These are phyloP conservation scores for Zonitis immaculata DNA, from an alignment of 2,888 invertebrate genomes.

Conservation along the genomic window DNA sequence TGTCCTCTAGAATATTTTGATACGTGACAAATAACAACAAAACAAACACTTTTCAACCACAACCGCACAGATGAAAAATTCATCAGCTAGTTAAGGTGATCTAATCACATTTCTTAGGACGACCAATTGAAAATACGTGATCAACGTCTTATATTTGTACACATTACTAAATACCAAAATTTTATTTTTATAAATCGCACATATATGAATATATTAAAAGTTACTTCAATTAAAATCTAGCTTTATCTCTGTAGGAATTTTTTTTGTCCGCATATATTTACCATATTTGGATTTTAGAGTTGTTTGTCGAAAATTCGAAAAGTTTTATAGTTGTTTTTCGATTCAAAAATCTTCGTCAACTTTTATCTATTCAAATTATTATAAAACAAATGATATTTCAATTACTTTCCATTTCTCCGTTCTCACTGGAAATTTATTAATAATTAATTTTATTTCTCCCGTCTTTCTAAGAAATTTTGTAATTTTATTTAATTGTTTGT, in stretches of 20 bases:
- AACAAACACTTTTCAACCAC: not conserved
- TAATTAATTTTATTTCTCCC: too few relatives aligned
- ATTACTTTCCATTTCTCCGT: not conserved
- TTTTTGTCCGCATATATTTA: not conserved
- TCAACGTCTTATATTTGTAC: not conserved
- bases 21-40: not conserved
- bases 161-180: too few relatives aligned
- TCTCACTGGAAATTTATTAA: not conserved
- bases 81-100: slow-evolving; percentile 1
- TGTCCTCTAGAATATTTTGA: not conserved
- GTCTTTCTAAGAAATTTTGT: too few relatives aligned
- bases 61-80: not conserved
- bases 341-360: not conserved
- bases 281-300: not conserved
- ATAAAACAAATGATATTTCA: too few relatives aligned
- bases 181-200: too few relatives aligned
- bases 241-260: not conserved
- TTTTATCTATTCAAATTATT: not conserved
- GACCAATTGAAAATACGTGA: slow-evolving; percentile 1
- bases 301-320: not conserved
- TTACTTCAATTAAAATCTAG: too few relatives aligned
- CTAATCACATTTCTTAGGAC: slow-evolving; percentile 1
- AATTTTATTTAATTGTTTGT: not conserved
- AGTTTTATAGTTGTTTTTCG: not conserved
- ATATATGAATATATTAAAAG: too few relatives aligned